phyloP scores from a whole-genome alignment of 2,888 invertebrate genomes.

The Trisateles emortualis region DNA sequence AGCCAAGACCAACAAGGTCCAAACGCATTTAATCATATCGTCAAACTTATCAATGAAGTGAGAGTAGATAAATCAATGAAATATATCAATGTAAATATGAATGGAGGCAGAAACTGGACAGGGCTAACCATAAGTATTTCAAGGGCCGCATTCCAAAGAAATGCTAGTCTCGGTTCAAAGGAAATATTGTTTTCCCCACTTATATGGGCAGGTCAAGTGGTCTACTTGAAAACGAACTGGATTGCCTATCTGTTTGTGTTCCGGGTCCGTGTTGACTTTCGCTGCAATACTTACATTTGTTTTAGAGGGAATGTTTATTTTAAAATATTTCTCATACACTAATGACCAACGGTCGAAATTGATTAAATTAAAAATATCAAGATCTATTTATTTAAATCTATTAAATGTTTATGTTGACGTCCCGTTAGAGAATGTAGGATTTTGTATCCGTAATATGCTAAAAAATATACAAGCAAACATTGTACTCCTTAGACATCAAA shows the following conservation, averaged over 20 bases:
- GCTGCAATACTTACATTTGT: slow-evolving; percentile 5
- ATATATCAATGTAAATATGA: slow-evolving; percentile 51
- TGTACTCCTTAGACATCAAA: too few relatives aligned
- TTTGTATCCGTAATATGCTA: too few relatives aligned
- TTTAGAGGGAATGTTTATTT: background rate
- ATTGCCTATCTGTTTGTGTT: slow-evolving; percentile 42
- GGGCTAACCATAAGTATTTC: slow-evolving; percentile 32
- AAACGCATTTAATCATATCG: slow-evolving; percentile 5
- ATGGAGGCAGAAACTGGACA: slow-evolving; percentile 42
- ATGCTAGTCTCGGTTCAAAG: slow-evolving; percentile 39
- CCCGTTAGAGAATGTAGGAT: too few relatives aligned
- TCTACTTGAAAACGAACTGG: slow-evolving; percentile 49
- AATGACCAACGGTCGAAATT: too few relatives aligned
- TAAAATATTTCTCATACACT: background rate
- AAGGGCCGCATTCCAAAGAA: slow-evolving; percentile 43
- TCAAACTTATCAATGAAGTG: slow-evolving; percentile 50
- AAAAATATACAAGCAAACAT: too few relatives aligned
- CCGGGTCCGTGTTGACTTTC: slow-evolving; percentile 42
- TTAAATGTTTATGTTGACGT: too few relatives aligned
- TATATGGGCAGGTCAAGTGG: slow-evolving; percentile 56
- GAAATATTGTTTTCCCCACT: slow-evolving; percentile 59
- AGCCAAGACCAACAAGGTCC: background rate
- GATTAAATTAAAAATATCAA: too few relatives aligned
- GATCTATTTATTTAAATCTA: too few relatives aligned
- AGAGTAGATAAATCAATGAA: slow-evolving; percentile 58